These are phyloP conservation scores for Erynnis tages DNA, from an alignment of 2,888 invertebrate species.

Conservation along the genomic window DNA sequence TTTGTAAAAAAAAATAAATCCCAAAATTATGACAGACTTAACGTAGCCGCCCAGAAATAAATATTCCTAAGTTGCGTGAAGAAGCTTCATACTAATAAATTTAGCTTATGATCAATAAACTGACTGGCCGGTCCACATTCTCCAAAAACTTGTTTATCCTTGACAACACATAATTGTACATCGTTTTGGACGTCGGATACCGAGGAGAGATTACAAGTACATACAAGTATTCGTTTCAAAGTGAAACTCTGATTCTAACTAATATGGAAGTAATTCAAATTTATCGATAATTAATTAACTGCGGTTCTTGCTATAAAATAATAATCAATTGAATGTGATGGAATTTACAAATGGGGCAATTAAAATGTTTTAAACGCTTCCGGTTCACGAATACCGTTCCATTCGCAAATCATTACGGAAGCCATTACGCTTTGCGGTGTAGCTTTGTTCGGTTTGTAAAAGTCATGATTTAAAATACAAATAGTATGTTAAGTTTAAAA, in stretches of 20 bases:
- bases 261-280: background rate
- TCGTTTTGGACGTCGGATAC: background rate
- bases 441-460: too few relatives aligned
- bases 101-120: background rate
- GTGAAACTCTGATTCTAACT: background rate
- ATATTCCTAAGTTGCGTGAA: too few relatives aligned
- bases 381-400: background rate
- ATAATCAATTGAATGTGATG: background rate
- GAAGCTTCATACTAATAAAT: background rate
- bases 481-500: too few relatives aligned
- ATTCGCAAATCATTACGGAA: too few relatives aligned
- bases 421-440: too few relatives aligned
- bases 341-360: conserved; percentile 6
- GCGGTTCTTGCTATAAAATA: background rate
- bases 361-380: background rate
- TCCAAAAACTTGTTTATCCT: conserved; percentile 2
- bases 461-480: too few relatives aligned
- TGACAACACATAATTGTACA: background rate
- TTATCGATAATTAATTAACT: conserved; percentile 1
- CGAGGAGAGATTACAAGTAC: background rate
- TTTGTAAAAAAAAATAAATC: too few relatives aligned
- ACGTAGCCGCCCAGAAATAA: too few relatives aligned
- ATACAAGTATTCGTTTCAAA: background rate
- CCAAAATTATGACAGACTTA: too few relatives aligned
- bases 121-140: conserved; percentile 1